phyloP scores from a whole-genome alignment of 2,888 invertebrate species.

The Syrphus vitripennis region DNA sequence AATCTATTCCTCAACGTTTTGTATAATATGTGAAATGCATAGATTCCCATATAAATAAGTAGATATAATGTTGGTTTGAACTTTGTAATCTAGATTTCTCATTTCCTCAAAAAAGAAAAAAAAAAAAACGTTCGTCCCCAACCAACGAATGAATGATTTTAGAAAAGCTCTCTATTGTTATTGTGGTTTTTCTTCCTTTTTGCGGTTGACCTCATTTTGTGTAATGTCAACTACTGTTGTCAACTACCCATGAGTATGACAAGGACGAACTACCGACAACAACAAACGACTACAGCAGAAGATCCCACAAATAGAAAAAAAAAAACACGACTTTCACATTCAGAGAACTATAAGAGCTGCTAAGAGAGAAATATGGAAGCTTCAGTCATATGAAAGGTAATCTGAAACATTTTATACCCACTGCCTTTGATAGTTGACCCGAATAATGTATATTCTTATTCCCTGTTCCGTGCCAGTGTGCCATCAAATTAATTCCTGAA shows the following conservation, averaged over 20 bases:
- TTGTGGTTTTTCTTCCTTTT: constrained; percentile 41
- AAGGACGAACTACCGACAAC: neutral
- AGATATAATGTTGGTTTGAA: constrained; percentile 41
- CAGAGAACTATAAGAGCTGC: neutral
- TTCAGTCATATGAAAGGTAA: constrained; percentile 61
- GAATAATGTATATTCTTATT: constrained; percentile 56
- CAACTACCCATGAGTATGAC: neutral
- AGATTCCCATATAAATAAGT: neutral
- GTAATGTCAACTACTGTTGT: constrained; percentile 53
- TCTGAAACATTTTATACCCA: constrained; percentile 56
- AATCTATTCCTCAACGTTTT: neutral
- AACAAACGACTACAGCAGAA: constrained; percentile 6
- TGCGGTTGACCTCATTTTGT: constrained; percentile 66
- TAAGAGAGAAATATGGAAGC: constrained; percentile 34
- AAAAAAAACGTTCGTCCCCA: neutral
- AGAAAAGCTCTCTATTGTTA: constrained; percentile 34
- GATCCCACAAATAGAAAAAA: neutral
- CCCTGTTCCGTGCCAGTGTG: constrained; percentile 50
- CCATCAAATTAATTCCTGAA: constrained; percentile 59
- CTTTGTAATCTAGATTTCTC: constrained; percentile 66
- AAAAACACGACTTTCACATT: constrained; percentile 33
- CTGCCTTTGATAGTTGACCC: constrained; percentile 64
- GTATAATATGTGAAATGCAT: neutral
- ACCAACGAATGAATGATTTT: constrained; percentile 27
- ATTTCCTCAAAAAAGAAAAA: constrained; percentile 53